Evolutionary conservation across 1,140 invertebrate species (phyloP).

Genomic region (Hermatobates lingyangjiaoensis): DNA sequence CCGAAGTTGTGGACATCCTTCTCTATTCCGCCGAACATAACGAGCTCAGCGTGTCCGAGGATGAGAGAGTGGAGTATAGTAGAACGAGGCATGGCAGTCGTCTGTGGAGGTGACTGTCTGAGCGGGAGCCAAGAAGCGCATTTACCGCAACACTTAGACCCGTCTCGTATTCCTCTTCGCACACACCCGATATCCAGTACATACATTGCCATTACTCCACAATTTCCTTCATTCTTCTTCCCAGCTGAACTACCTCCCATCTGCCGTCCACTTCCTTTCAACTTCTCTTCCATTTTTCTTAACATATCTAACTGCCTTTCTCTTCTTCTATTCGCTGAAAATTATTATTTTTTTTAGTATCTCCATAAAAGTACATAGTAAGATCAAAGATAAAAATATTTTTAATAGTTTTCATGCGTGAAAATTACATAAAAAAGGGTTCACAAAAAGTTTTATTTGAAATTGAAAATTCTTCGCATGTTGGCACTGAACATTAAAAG

Average conservation of each 20-base stretch:
- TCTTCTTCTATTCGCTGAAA: slow-evolving; percentile 23
- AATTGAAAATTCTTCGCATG: too few relatives aligned
- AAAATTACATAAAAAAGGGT: too few relatives aligned
- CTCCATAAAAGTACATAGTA: too few relatives aligned
- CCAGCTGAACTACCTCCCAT: background rate
- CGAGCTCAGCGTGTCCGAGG: slow-evolving; percentile 71
- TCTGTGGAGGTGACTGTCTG: slow-evolving; percentile 34
- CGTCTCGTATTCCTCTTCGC: slow-evolving; percentile 31
- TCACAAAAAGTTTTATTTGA: too few relatives aligned
- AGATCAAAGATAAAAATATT: too few relatives aligned
- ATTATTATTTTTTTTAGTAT: too few relatives aligned
- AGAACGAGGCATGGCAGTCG: slow-evolving; percentile 68
- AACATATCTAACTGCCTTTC: slow-evolving; percentile 38
- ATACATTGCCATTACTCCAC: slow-evolving; percentile 45
- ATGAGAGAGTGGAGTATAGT: slow-evolving; percentile 78
- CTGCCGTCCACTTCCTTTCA: slow-evolving; percentile 20
- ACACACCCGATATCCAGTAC: slow-evolving; percentile 67
- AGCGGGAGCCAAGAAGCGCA: slow-evolving; percentile 59
- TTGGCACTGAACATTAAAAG: too few relatives aligned
- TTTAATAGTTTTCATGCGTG: too few relatives aligned
- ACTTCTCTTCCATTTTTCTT: slow-evolving; percentile 35
- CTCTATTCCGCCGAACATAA: slow-evolving; percentile 85
- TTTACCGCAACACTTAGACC: too few relatives aligned
- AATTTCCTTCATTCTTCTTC: background rate
- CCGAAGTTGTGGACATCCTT: slow-evolving; percentile 41